Evolutionary conservation across 2,113 vertebrate genomes (phyloP), one percentile per base, ranked within the genome.

Genomic region (Anguilla japonica): DNA sequence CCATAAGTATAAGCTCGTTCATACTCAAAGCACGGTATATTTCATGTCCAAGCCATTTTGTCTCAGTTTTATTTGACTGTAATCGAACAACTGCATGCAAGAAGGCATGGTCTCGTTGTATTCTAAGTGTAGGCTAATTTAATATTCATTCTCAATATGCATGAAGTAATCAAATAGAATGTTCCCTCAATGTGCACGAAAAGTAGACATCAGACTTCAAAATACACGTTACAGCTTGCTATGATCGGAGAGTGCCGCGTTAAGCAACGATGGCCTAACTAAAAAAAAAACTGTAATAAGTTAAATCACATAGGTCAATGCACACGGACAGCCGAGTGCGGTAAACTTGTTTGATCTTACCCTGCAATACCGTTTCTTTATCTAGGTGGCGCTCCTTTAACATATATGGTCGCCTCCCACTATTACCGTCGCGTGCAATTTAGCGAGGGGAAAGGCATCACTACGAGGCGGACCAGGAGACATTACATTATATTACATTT

Each of bases 341-440:
- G 13, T n/a, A 29, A 57, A 67, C 5, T 29, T 15, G 71, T 75
- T 75, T 75, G 71, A 16, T 29, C 41, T 40, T 79, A 20, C 11
- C 3, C 2, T 79, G 29, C 34, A 83, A 29, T 14, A 60, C 40
- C 22, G 50, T 80, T 83, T 43, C 39, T 43, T 63, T 83, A 83
- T 57, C 46, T 87, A 87, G 86, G 53, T 87, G 86, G 67, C 86
- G 82, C 86, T 87, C 43, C 79, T 50, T 53, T 60, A 40, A 84
- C 46, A 87, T 84, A 16, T 34, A 79, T 7, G 41, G 13, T 16
- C 20, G 39, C 81, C 81, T 81, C 84, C 39, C n/a, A 13, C 71
- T 41, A 60, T 39, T 57, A 57, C 22, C n/a, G 16, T 29, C 5
- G 16, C 84, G 79, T n/a, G 46, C 20, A 56, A 56, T 26, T 80